Conservation (phyloP, 1,140 invertebrate species). For the Apolygus lucorum region DNA sequence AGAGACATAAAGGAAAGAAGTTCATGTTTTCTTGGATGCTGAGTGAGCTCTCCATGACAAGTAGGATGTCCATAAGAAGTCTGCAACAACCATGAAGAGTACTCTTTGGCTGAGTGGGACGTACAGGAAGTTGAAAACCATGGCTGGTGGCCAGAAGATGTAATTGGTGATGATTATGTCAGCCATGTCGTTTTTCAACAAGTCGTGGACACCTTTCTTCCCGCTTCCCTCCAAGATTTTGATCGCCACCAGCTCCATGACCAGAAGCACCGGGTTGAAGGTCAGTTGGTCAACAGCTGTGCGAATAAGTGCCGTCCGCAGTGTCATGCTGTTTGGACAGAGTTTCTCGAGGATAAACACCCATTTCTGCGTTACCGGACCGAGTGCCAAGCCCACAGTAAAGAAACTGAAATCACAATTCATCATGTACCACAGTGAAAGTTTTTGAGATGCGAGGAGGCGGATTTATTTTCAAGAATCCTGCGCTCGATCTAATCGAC, state of each 20-base stretch:
- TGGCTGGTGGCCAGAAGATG: not conserved
- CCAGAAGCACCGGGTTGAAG: not conserved
- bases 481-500: too few relatives aligned
- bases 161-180: slow-evolving; percentile 2
- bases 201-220: not conserved
- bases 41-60: slow-evolving; percentile 13
- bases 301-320: not conserved
- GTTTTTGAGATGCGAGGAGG: too few relatives aligned
- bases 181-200: not conserved
- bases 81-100: not conserved
- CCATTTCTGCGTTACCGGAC: not conserved
- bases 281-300: slow-evolving; percentile 3
- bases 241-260: not conserved
- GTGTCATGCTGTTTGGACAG: not conserved
- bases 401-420: not conserved
- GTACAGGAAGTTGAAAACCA: slow-evolving; percentile 11
- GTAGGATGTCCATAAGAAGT: slow-evolving; percentile 11
- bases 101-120: not conserved
- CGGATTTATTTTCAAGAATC: too few relatives aligned
- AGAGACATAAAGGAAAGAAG: too few relatives aligned
- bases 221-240: not conserved
- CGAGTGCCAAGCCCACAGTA: not conserved
- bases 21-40: too few relatives aligned
- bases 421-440: too few relatives aligned
- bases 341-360: not conserved